A percentile compares a stretch with the other conserved stretches of the same genome.
Conservation (phyloP, 2,113 vertebrate species). For the Gopherus evgoodei region DNA sequence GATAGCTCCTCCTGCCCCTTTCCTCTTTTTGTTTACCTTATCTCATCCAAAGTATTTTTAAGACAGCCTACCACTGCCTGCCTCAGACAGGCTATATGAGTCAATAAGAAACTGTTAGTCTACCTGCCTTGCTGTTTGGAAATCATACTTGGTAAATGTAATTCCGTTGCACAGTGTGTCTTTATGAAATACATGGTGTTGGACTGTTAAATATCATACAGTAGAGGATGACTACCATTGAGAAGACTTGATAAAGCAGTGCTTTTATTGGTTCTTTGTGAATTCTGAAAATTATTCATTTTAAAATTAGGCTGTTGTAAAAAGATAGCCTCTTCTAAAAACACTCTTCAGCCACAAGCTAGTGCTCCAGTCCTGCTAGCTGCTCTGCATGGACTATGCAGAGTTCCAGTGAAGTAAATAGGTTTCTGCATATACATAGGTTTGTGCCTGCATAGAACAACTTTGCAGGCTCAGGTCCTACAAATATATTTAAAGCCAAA, state of each 20-base stretch:
- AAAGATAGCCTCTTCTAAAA: background rate
- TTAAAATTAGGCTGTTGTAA: background rate
- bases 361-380: background rate
- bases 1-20: background rate
- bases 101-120: background rate
- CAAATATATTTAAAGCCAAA: background rate
- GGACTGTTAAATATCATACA: background rate
- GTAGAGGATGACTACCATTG: background rate
- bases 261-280: background rate
- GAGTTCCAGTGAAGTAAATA: background rate
- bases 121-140: background rate
- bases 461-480: background rate
- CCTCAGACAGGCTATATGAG: background rate
- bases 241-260: background rate
- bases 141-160: background rate
- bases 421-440: too few relatives aligned
- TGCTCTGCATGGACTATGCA: background rate
- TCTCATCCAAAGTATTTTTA: background rate
- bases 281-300: background rate
- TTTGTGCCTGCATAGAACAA: background rate
- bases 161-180: background rate
- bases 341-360: background rate
- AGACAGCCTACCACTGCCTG: background rate
- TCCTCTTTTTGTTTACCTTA: background rate
- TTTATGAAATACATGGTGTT: background rate